These are phyloP conservation scores for Polietes domitor DNA, from an alignment of 2,888 invertebrate species.

Conservation along the genomic window DNA sequence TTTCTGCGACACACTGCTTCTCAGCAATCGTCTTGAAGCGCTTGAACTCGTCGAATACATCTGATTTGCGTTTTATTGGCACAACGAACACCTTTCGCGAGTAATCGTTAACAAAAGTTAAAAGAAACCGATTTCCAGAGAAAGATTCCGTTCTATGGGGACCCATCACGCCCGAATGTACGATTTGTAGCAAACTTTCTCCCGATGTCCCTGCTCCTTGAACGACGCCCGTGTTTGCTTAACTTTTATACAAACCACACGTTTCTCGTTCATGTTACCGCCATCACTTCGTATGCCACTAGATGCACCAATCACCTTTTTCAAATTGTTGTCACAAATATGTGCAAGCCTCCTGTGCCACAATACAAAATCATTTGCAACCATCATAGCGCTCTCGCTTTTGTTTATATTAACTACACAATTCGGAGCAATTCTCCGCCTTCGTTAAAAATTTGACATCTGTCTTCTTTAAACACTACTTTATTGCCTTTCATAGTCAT, in stretches of 20 bases:
- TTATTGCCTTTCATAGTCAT: conserved; percentile 38
- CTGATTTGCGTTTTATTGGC: not conserved
- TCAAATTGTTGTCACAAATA: conserved; percentile 38
- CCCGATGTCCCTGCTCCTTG: conserved; percentile 39
- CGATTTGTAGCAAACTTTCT: conserved; percentile 31
- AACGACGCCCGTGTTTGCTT: not conserved
- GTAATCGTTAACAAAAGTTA: conserved; percentile 58
- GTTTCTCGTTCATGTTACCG: not conserved
- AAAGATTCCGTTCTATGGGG: not conserved
- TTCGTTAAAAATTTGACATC: conserved; percentile 10
- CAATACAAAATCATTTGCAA: not conserved
- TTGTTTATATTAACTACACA: not conserved
- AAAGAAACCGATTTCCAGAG: conserved; percentile 3
- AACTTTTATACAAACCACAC: not conserved
- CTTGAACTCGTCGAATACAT: conserved; percentile 30
- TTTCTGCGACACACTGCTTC: conserved; percentile 46
- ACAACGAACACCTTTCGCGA: conserved; percentile 50
- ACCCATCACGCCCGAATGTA: conserved; percentile 49
- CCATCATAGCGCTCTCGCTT: conserved; percentile 9
- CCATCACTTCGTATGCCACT: not conserved
- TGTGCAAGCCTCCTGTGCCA: conserved; percentile 40
- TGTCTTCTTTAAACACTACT: conserved; percentile 57
- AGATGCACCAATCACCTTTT: conserved; percentile 15
- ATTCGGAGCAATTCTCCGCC: conserved; percentile 49
- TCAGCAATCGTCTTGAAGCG: conserved; percentile 59